Conservation (phyloP, 2,113 vertebrate genomes). For the Nipponia nippon region DNA sequence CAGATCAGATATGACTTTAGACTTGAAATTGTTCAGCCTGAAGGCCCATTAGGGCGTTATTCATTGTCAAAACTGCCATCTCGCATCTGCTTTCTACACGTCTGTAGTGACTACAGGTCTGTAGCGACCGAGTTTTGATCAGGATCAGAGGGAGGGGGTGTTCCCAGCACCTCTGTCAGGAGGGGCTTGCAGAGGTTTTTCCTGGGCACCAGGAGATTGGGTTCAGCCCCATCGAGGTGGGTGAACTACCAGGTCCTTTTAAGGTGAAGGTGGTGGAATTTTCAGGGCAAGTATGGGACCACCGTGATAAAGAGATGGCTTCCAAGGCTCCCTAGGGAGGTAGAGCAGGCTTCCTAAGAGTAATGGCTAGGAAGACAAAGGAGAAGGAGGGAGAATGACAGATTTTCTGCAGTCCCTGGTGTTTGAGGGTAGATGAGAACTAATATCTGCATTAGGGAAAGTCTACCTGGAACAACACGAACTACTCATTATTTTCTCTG, state of each 20-base stretch:
- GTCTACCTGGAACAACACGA: neutral
- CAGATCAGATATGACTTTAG: neutral
- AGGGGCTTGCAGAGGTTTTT: neutral
- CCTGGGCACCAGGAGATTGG: neutral
- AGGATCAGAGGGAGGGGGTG: too few relatives aligned
- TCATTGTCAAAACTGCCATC: neutral
- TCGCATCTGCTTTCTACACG: fast-evolving
- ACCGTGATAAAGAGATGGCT: neutral
- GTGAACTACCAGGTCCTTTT: neutral
- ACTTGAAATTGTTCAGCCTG: neutral
- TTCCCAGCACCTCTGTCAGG: neutral
- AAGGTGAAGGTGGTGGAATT: neutral
- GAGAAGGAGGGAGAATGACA: neutral
- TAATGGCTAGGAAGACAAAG: neutral
- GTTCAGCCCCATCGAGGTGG: neutral
- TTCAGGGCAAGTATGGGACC: neutral
- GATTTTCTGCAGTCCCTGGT: neutral
- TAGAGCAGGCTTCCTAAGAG: neutral
- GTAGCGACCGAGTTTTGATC: neutral
- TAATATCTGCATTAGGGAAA: neutral
- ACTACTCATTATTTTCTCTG: neutral
- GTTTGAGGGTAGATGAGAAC: neutral
- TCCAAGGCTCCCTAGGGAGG: neutral
- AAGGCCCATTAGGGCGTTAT: neutral
- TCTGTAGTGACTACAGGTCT: neutral